Evolutionary conservation across 2,888 invertebrate genomes (phyloP).

Genomic region (Ophioninae sp.): DNA sequence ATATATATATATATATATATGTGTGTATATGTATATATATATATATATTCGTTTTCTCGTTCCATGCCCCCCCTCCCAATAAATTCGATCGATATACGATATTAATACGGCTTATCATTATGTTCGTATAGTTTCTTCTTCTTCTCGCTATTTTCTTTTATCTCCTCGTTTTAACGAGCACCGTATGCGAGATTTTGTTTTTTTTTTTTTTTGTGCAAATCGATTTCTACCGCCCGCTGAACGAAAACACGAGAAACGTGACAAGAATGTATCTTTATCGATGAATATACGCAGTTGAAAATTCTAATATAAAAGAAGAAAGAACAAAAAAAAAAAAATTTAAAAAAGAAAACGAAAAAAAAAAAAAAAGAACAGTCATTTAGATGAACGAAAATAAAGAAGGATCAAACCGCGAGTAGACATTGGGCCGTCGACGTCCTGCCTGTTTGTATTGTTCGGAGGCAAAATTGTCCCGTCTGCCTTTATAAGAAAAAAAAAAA

Average conservation of each 20-base stretch:
- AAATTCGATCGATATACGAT: constrained; percentile 53
- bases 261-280: constrained; percentile 43
- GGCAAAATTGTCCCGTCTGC: constrained; percentile 61
- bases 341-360: neutral
- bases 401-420: constrained; percentile 49
- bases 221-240: constrained; percentile 37
- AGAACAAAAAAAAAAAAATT: no score
- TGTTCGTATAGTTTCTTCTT: constrained; percentile 13
- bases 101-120: constrained; percentile 32
- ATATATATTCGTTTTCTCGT: constrained; percentile 28
- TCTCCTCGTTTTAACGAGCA: constrained; percentile 59
- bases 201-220: constrained; percentile 59
- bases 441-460: constrained; percentile 60
- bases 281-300: constrained; percentile 27
- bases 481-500: constrained; percentile 37
- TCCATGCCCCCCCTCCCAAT: constrained; percentile 37
- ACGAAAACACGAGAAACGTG: constrained; percentile 15
- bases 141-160: constrained; percentile 32
- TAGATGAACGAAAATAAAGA: constrained; percentile 38
- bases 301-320: constrained; percentile 16
- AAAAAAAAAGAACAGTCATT: constrained; percentile 42
- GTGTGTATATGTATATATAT: neutral
- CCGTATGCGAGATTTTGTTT: constrained; percentile 53
- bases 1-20: constrained; percentile 25
- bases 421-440: constrained; percentile 53